These are phyloP conservation scores for Pilophorus perplexus DNA, from an alignment of 2,888 invertebrate genomes.

Conservation along the genomic window DNA sequence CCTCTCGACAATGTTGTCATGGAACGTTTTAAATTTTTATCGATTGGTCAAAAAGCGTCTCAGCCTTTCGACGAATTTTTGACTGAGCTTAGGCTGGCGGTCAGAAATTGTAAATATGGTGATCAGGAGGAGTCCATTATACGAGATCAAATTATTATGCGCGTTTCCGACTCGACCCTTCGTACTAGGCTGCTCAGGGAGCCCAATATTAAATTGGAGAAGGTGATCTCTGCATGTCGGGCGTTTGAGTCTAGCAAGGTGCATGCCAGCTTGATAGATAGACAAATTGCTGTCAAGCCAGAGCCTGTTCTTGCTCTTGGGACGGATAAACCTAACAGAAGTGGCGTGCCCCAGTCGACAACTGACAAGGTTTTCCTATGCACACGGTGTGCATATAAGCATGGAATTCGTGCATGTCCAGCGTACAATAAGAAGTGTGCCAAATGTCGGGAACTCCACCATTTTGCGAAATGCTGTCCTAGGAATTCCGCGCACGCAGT, in stretches of 20 bases:
- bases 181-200: slow-evolving; percentile 3
- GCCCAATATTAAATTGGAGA: slow-evolving; percentile 1
- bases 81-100: slow-evolving; percentile 10
- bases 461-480: slow-evolving; percentile 1
- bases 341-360: too few relatives aligned
- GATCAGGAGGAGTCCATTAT: slow-evolving; percentile 19
- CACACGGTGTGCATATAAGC: slow-evolving; percentile 8
- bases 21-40: too few relatives aligned
- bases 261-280: not conserved
- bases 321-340: not conserved
- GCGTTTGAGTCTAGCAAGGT: slow-evolving; percentile 6
- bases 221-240: not conserved
- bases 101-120: slow-evolving; percentile 7
- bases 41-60: not conserved
- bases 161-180: not conserved
- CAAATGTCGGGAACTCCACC: not conserved
- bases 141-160: slow-evolving; percentile 11
- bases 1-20: slow-evolving; percentile 24
- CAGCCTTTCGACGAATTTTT: slow-evolving; percentile 31
- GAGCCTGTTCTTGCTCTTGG: not conserved
- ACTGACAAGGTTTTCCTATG: not conserved
- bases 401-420: slow-evolving; percentile 15
- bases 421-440: too few relatives aligned
- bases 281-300: not conserved
- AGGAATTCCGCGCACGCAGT: not conserved